Conservation (phyloP, 2,113 vertebrate species). For the Odontesthes bonariensis region DNA sequence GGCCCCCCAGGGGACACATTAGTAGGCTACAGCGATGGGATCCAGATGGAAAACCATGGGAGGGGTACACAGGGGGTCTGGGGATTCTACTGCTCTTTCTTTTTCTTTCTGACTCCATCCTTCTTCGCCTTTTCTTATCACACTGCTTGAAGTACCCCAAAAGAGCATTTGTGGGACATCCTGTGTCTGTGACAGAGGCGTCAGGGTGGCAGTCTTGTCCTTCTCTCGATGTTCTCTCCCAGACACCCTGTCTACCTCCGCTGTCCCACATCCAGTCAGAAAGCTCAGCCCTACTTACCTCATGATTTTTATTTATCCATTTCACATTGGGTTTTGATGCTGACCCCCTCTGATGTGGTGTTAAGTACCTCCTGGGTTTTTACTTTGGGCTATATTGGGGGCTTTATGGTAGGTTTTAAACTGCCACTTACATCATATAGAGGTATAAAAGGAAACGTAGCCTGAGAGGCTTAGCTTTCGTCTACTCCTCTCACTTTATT, state of each 20-base stretch:
- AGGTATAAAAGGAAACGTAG: slow-evolving; percentile 56
- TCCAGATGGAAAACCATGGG: slow-evolving; percentile 76
- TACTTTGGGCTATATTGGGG: slow-evolving; percentile 57
- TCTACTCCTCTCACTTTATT: slow-evolving; percentile 10
- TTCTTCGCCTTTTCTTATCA: slow-evolving; percentile 35
- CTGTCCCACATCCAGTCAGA: slow-evolving; percentile 40
- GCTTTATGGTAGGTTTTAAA: slow-evolving; percentile 59
- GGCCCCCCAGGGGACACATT: slow-evolving; percentile 78
- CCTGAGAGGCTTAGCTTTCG: slow-evolving; percentile 34
- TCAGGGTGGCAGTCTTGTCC: slow-evolving; percentile 30
- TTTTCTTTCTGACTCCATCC: slow-evolving; percentile 13
- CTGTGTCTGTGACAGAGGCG: slow-evolving; percentile 42
- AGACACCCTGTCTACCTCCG: slow-evolving; percentile 47
- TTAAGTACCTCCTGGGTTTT: slow-evolving; percentile 58
- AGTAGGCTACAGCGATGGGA: slow-evolving; percentile 73
- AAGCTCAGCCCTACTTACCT: slow-evolving; percentile 44
- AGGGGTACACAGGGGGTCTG: slow-evolving; percentile 47
- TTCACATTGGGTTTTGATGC: slow-evolving; percentile 55
- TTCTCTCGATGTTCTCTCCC: slow-evolving; percentile 39
- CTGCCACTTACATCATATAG: slow-evolving; percentile 59
- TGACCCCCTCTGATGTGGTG: slow-evolving; percentile 63
- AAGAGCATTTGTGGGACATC: slow-evolving; percentile 50
- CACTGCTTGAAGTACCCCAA: slow-evolving; percentile 49
- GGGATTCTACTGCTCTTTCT: slow-evolving; percentile 23
- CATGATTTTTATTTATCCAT: slow-evolving; percentile 66